Conservation (phyloP, 2,888 invertebrate genomes). For the Stegana nigrithorax region DNA sequence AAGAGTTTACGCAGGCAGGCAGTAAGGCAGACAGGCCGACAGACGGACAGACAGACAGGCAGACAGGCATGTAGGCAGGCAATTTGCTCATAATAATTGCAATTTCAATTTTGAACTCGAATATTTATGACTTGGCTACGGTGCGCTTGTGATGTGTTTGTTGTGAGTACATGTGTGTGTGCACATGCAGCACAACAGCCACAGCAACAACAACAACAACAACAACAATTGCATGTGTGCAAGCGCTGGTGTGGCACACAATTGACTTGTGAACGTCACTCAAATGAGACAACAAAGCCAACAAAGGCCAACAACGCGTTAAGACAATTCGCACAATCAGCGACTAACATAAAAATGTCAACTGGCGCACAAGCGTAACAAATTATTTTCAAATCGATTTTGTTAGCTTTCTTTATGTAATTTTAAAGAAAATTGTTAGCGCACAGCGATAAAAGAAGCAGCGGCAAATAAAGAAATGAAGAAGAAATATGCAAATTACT, state of each 20-base stretch:
- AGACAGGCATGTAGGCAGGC: background rate
- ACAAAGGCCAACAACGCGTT: too few relatives aligned
- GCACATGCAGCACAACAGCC: too few relatives aligned
- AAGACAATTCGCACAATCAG: slow-evolving; percentile 6
- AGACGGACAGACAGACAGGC: background rate
- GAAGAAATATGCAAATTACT: slow-evolving; percentile 42
- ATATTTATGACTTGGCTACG: too few relatives aligned
- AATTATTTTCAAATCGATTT: slow-evolving; percentile 23
- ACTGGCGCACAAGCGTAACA: background rate
- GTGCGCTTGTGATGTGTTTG: too few relatives aligned
- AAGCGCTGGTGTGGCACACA: background rate
- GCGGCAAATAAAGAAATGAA: background rate
- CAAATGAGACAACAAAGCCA: too few relatives aligned
- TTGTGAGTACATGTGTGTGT: background rate
- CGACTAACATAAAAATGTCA: background rate
- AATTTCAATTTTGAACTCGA: too few relatives aligned
- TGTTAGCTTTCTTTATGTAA: slow-evolving; percentile 7
- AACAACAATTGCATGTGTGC: too few relatives aligned
- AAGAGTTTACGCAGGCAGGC: too few relatives aligned
- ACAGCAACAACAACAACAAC: too few relatives aligned
- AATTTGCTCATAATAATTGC: too few relatives aligned
- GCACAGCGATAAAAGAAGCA: background rate
- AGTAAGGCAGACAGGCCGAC: too few relatives aligned
- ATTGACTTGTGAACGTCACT: background rate
- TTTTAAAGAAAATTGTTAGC: slow-evolving; percentile 16